Evolutionary conservation across 2,888 invertebrate species (phyloP).

Genomic region (Trissolcus japonicus): DNA sequence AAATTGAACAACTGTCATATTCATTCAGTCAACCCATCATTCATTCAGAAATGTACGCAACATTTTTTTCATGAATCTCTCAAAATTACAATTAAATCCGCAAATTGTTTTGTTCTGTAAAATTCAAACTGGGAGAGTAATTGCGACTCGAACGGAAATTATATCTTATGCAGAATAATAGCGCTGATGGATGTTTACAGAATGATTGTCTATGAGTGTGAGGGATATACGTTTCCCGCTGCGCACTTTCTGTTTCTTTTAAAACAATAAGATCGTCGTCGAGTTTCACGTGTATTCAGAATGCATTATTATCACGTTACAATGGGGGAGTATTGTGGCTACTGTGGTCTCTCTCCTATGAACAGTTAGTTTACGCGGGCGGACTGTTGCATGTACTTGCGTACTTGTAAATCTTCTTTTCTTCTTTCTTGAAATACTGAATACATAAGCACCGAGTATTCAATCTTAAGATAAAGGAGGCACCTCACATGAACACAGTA

Average conservation of each 20-base stretch:
- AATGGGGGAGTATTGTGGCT: slow-evolving; percentile 70
- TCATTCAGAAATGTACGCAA: background rate
- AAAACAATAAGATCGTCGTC: slow-evolving; percentile 64
- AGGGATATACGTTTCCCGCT: slow-evolving; percentile 53
- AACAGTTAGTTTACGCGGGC: slow-evolving; percentile 53
- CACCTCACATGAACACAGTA: slow-evolving; percentile 20
- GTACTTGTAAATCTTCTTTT: slow-evolving; percentile 54
- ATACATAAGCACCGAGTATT: slow-evolving; percentile 34
- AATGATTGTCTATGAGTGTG: slow-evolving; percentile 46
- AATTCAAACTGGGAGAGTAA: slow-evolving; percentile 29
- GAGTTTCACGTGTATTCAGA: slow-evolving; percentile 68
- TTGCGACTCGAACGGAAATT: slow-evolving; percentile 29
- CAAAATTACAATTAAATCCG: too few relatives aligned
- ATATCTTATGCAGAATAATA: slow-evolving; percentile 13
- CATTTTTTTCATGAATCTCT: background rate
- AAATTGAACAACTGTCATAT: too few relatives aligned
- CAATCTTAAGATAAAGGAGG: slow-evolving; percentile 25
- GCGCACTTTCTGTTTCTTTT: slow-evolving; percentile 65
- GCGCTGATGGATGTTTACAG: slow-evolving; percentile 2
- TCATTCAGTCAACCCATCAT: background rate
- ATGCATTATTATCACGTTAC: slow-evolving; percentile 72
- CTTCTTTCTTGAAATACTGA: slow-evolving; percentile 26
- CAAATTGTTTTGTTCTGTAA: background rate
- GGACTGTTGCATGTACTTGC: slow-evolving; percentile 15
- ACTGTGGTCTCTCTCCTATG: slow-evolving; percentile 48